phyloP scores from a whole-genome alignment of 2,888 invertebrate genomes.

The Heliconius sara region DNA sequence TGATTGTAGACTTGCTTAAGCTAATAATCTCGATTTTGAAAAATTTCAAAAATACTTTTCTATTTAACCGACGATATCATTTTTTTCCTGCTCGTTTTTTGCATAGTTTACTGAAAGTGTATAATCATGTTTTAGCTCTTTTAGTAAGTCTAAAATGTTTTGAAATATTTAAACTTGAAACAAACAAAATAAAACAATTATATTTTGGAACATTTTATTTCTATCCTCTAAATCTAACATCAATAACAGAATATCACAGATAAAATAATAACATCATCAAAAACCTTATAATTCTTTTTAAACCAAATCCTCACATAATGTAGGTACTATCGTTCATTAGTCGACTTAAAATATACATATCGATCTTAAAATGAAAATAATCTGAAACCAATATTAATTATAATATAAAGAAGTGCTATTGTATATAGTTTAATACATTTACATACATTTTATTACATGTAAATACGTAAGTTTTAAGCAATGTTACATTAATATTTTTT shows the following conservation, averaged over 20 bases:
- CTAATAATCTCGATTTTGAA: too few species aligned
- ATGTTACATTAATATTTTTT: neutral
- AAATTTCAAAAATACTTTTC: too few species aligned
- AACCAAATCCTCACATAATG: neutral
- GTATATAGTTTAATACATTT: neutral
- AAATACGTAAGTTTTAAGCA: neutral
- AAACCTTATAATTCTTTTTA: neutral
- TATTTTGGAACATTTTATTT: slow-evolving; percentile 10
- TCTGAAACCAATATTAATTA: neutral
- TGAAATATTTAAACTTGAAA: neutral
- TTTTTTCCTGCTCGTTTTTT: too few species aligned
- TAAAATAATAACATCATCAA: slow-evolving; percentile 15
- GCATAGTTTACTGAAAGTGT: too few species aligned
- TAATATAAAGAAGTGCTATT: neutral
- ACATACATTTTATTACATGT: too few species aligned
- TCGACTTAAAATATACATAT: neutral
- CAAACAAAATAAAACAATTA: neutral
- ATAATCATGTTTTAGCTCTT: too few species aligned
- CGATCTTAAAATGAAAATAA: neutral
- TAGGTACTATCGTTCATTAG: neutral
- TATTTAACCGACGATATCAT: too few species aligned
- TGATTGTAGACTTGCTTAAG: too few species aligned
- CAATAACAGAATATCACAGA: slow-evolving; percentile 23
- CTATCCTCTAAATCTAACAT: slow-evolving; percentile 15
- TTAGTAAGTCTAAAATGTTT: too few species aligned